Evolutionary conservation across 2,113 vertebrate species (phyloP).

Genomic region (Apteryx owenii): DNA sequence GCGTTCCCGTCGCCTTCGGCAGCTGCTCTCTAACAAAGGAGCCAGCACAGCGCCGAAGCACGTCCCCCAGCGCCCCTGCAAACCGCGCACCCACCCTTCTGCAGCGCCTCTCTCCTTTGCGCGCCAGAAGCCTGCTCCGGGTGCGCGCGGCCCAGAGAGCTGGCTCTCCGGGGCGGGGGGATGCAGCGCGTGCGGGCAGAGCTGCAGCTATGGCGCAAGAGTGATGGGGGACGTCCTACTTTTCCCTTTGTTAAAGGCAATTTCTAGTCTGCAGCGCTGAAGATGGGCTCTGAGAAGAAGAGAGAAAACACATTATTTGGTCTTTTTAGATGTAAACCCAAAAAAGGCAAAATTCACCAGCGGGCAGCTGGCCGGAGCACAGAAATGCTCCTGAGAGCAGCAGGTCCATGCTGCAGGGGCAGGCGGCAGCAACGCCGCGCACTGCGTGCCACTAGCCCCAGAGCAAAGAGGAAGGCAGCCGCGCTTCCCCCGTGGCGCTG

Average conservation of each 20-base stretch:
- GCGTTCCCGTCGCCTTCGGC: rapidly evolving
- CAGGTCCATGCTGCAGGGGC: neutral
- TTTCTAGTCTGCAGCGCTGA: neutral
- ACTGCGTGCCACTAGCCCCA: neutral
- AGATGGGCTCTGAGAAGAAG: neutral
- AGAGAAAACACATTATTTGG: neutral
- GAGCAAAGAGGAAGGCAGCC: neutral
- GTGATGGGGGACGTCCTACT: neutral
- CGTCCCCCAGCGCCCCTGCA: neutral
- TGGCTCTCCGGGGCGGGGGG: neutral
- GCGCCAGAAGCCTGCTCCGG: neutral
- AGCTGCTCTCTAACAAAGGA: neutral
- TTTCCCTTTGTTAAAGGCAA: neutral
- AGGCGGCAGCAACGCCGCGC: neutral
- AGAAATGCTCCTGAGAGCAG: neutral
- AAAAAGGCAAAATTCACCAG: neutral
- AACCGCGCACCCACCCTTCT: neutral
- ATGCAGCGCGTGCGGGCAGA: rapidly evolving
- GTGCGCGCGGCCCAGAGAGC: rapidly evolving
- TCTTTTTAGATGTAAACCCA: neutral
- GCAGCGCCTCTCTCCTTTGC: neutral
- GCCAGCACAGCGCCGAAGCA: neutral
- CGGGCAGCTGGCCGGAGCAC: neutral
- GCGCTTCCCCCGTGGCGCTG: rapidly evolving
- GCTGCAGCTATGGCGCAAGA: neutral